Base-by-base conservation (phyloP, 2,888 invertebrate species). In the Pyrgus malvae region DNA sequence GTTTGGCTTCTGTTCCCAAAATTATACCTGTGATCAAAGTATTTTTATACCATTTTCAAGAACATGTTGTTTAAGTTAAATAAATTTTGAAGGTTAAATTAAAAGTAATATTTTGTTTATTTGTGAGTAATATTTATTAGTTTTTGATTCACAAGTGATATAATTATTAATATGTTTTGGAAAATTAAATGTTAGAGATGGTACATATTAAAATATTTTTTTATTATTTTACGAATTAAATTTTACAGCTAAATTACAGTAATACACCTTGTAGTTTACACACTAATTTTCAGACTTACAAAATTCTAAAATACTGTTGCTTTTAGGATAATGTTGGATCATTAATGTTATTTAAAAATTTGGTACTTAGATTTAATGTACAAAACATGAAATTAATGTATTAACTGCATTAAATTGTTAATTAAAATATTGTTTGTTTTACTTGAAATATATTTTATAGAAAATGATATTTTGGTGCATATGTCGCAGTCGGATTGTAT, bases 371-470 rank as follows among this genome's bases (percentile, higher is more conserved):
- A 73, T 74, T 69, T 76, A 78, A 74, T 83, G 83, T 83, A 83
- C 83, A 84, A 83, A 83, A 76, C 69, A 78, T 70, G 65, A 83
- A 84, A 81, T 80, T 83, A 71, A 80, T 84, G 82, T 83, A 80
- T 72, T 70, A 72, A 74, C 76, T 81, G 76, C 77, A 85, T 75
- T 82, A 79, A 83, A 83, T 77, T 83, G 84, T 85, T 85, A 75
- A 80, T 70, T 73, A n/a, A 72, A 74, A 51, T 35, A 33, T 21
- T 40, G 21, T 19, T 38, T 38, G 38, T 38, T 38, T 38, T 38
- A 9, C 2, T 2, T 29, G 2, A n/a, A n/a, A n/a, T 9, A 17
- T 37, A 37, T 7, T 8, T 4, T 17, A n/a, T n/a, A n/a, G n/a
- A n/a, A n/a, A n/a, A n/a, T n/a, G n/a, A n/a, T n/a, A n/a, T n/a